Evolutionary conservation across 2,797 vertebrate genomes (phyloP), one percentile per base, ranked within the genome.

Genomic region (Margarornis squamiger): DNA sequence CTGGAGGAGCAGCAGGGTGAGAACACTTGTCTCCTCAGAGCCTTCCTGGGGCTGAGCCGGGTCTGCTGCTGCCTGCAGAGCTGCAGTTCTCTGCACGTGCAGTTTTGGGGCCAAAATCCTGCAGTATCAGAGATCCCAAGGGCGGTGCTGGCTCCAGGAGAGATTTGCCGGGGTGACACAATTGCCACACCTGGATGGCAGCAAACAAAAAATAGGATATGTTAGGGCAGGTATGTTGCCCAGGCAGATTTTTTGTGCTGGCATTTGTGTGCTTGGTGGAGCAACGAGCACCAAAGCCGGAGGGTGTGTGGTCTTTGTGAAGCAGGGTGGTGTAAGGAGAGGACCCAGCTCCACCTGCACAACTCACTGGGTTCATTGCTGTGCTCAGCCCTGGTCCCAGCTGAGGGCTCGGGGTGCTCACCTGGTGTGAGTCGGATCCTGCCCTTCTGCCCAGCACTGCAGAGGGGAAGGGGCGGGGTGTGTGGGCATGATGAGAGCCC

Each of bases 41-140:
- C 52, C 32, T 49, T 52, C 26, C 13, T 0, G 0, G 27, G 30
- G 5, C 66, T 21, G 34, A 66, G 36, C n/a, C 13, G 6, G 19
- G 30, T 4, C 39, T 45, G 18, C 45, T 0, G 0, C 71, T 93
- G 26, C 49, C 59, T 76, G 46, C 23, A 8, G 41, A 23, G 38
- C 46, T 9, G 24, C n/a, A 49, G 21, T 4, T 77, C 55, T 62
- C 71, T 46, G 24, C 30, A 6, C 29, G 14, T 57, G 30, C 49
- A 52, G 26, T 22, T 68, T 14, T 34, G 38, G 26, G 66, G 41
- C n/a, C 61, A 58, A 67, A 82, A 14, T 5, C 21, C 3, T 29
- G 38, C 2, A 4, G n/a, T 38, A 6, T 65, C 49, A 58, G 46
- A n/a, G 29, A 36, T 49, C 30, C 57, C 48, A 36, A 26, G 36